Evolutionary conservation across 2,888 invertebrate genomes (phyloP).

Genomic region (Polydrusus tereticollis): DNA sequence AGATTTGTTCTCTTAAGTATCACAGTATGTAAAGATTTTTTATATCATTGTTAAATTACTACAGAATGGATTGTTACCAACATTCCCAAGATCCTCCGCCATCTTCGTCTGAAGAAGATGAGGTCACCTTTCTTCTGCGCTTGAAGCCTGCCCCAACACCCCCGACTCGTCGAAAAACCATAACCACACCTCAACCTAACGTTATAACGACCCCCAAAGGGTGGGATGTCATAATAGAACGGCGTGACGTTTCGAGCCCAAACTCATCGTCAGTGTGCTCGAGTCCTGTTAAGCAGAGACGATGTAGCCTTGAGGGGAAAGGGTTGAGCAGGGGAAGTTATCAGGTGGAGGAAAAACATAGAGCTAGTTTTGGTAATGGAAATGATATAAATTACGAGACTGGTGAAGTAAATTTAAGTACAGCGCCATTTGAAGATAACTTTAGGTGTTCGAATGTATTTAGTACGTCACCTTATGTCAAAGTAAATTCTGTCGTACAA

Average conservation of each 20-base stretch:
- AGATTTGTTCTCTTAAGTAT: too few species aligned
- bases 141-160: constrained; percentile 64
- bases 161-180: constrained; percentile 58
- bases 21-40: too few species aligned
- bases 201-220: constrained; percentile 55
- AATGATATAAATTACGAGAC: neutral
- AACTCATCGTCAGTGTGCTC: constrained; percentile 26
- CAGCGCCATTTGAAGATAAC: neutral
- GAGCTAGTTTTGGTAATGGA: neutral
- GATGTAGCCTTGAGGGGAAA: constrained; percentile 50
- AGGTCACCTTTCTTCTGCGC: constrained; percentile 64
- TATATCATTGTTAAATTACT: too few species aligned
- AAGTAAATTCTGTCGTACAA: neutral
- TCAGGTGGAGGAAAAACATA: neutral
- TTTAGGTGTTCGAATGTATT: neutral
- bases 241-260: constrained; percentile 44
- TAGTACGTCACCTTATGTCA: neutral
- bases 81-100: constrained; percentile 17
- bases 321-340: neutral
- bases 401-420: neutral
- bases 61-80: constrained; percentile 11
- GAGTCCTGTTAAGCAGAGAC: constrained; percentile 41
- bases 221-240: constrained; percentile 65
- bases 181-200: constrained; percentile 51
- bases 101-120: constrained; percentile 59